Conservation (phyloP, 2,888 invertebrate genomes). For the Chrysotoxum bicinctum region DNA sequence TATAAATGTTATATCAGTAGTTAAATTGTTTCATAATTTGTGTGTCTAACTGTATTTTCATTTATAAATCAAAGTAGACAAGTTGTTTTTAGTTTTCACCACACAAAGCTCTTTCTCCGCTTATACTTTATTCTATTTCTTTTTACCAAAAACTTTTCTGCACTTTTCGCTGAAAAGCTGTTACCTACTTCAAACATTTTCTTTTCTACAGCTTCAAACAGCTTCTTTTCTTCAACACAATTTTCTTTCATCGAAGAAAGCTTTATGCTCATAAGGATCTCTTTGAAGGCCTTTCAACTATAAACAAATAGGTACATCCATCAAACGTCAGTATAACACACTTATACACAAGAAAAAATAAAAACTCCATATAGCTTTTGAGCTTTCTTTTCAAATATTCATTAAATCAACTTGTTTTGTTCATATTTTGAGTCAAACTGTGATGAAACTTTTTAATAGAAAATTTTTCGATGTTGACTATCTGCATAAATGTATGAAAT, state of each 20-base stretch:
- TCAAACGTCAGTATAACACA: too few relatives aligned
- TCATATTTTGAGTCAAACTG: too few relatives aligned
- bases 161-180: neutral
- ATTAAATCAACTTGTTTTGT: too few relatives aligned
- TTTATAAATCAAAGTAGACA: neutral
- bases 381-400: too few relatives aligned
- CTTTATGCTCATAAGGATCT: neutral
- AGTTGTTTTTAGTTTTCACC: neutral
- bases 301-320: too few relatives aligned
- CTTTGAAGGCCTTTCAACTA: neutral
- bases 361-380: neutral
- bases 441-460: too few relatives aligned
- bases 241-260: neutral
- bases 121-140: neutral
- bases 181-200: neutral
- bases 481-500: too few relatives aligned
- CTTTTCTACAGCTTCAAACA: neutral
- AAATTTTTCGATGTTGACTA: too few relatives aligned
- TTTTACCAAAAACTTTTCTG: neutral
- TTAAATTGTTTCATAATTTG: slow-evolving; percentile 5
- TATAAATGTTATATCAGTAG: slow-evolving; percentile 1
- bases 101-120: neutral
- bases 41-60: slow-evolving; percentile 27
- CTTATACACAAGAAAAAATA: neutral
- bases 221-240: neutral